Evolutionary conservation across 2,113 vertebrate genomes (phyloP).

Genomic region (Cacatua alba): DNA sequence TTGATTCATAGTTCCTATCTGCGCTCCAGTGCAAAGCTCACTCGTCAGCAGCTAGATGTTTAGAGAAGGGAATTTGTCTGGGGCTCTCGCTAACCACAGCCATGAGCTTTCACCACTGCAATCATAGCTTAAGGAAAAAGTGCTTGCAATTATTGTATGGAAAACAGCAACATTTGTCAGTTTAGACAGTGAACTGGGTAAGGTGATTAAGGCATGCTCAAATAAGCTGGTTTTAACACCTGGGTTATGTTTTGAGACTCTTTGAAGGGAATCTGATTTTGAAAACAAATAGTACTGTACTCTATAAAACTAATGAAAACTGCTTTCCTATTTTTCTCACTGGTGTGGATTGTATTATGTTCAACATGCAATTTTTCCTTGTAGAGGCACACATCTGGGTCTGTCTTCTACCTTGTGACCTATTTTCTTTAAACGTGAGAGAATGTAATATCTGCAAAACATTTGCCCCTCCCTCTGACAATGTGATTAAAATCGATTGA

Average conservation of each 20-base stretch:
- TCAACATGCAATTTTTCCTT: background rate
- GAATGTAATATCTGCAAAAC: constrained; percentile 49
- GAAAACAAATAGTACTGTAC: background rate
- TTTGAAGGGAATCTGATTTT: background rate
- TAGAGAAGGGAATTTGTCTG: constrained; percentile 44
- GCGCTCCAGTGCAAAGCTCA: constrained; percentile 41
- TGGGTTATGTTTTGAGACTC: background rate
- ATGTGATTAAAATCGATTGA: constrained; percentile 61
- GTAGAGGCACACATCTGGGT: background rate
- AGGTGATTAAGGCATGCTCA: background rate
- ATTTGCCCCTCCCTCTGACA: constrained; percentile 37
- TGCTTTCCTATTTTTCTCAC: background rate
- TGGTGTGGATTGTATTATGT: background rate
- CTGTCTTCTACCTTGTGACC: constrained; percentile 42
- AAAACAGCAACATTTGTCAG: background rate
- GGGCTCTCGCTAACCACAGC: background rate
- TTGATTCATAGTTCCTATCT: constrained; percentile 36
- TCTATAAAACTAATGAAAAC: background rate
- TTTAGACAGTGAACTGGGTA: background rate
- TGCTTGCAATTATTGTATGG: background rate
- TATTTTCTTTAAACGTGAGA: constrained; percentile 50
- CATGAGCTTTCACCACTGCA: background rate
- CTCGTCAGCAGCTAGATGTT: background rate
- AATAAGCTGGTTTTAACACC: background rate
- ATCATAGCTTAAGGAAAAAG: background rate